phyloP scores from a whole-genome alignment of 1,140 invertebrate species.

The Steinernema feltiae region DNA sequence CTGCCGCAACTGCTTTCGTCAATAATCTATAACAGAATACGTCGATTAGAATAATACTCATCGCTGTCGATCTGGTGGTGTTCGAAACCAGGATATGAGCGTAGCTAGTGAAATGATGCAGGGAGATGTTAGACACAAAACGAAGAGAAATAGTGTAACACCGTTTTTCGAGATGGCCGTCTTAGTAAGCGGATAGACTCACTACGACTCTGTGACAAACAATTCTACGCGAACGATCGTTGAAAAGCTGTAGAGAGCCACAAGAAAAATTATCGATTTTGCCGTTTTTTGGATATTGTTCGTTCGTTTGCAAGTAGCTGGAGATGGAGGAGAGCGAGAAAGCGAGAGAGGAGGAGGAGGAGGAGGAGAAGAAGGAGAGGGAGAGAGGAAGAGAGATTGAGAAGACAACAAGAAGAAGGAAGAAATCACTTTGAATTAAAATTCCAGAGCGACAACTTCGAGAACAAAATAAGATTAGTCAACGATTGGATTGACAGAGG shows the following conservation, averaged over 20 bases:
- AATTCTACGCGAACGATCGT: constrained; percentile 9
- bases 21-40: not conserved
- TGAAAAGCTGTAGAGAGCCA: not conserved
- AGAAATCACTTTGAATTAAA: not conserved
- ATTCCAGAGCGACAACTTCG: not conserved
- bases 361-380: not conserved
- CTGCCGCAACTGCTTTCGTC: not conserved
- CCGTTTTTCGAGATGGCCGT: constrained; percentile 5
- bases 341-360: not conserved
- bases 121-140: not conserved
- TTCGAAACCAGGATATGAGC: not conserved
- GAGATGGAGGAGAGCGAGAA: not conserved
- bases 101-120: not conserved
- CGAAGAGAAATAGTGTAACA: not conserved
- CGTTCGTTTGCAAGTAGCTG: constrained; percentile 5
- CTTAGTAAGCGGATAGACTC: not conserved
- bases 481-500: not conserved
- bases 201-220: constrained; percentile 10
- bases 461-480: constrained; percentile 5
- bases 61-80: not conserved
- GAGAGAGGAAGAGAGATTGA: not conserved
- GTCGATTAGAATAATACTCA: not conserved
- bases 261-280: too few relatives aligned
- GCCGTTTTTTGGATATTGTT: not conserved
- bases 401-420: not conserved